Conservation (phyloP, 2,113 vertebrate species). For the Manacus vitellinus region DNA sequence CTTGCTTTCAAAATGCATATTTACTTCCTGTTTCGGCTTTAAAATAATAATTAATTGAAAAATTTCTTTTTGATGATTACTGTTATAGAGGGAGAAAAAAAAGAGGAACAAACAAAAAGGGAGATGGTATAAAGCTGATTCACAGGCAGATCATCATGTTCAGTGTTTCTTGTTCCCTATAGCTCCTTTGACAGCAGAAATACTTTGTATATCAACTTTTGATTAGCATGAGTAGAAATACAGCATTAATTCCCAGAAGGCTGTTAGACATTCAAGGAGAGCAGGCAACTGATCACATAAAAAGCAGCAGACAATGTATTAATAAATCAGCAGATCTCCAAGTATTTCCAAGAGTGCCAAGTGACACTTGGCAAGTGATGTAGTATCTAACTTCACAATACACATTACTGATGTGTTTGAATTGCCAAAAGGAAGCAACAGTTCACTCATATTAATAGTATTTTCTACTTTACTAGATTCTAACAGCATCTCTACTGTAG, state of each 20-base stretch:
- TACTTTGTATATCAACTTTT: not conserved
- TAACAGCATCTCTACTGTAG: not conserved
- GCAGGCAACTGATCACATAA: not conserved
- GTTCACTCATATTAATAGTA: not conserved
- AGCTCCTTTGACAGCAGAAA: slow-evolving; percentile 23
- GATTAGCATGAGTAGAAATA: slow-evolving; percentile 31
- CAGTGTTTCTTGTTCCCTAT: not conserved
- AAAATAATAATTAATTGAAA: slow-evolving; percentile 34
- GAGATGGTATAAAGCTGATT: not conserved
- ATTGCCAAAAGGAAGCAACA: not conserved
- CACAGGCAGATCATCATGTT: not conserved
- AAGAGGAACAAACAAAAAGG: not conserved
- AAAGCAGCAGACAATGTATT: not conserved
- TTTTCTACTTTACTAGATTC: not conserved
- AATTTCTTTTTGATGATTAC: not conserved
- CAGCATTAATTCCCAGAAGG: slow-evolving; percentile 9
- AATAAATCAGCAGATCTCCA: slow-evolving; percentile 37
- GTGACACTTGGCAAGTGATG: not conserved
- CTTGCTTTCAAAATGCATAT: not conserved
- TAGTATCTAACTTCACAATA: not conserved
- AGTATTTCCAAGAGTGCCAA: slow-evolving; percentile 4
- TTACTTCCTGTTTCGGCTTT: not conserved
- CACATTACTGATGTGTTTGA: not conserved
- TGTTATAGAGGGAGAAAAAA: not conserved
- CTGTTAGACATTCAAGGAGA: not conserved